Evolutionary conservation across 2,113 vertebrate genomes (phyloP).

Genomic region (Poicephalus meyeri): DNA sequence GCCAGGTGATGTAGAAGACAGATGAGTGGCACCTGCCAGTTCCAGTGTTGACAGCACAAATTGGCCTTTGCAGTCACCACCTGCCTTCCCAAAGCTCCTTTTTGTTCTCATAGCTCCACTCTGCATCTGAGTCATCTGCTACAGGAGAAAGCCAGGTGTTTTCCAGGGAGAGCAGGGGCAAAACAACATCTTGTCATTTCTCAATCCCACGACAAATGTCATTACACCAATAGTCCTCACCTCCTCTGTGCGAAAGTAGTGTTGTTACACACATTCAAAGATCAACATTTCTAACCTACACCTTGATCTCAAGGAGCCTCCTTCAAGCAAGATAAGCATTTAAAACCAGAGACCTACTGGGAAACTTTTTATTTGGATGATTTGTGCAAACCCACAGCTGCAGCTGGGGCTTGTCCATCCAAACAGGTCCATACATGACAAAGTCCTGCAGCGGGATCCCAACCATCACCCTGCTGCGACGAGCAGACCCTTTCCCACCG

Average conservation of each 20-base stretch:
- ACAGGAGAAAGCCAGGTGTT: neutral
- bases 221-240: neutral
- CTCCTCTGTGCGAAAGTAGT: accelerated
- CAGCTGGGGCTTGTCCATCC: neutral
- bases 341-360: neutral
- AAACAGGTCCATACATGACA: neutral
- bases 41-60: neutral
- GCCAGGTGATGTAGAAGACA: accelerated
- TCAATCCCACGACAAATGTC: neutral
- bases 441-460: neutral
- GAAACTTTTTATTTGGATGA: neutral
- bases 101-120: neutral
- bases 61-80: neutral
- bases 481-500: neutral
- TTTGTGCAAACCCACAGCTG: neutral
- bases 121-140: neutral
- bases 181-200: neutral
- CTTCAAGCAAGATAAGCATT: neutral
- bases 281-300: neutral
- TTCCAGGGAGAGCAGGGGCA: neutral
- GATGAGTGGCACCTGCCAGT: neutral
- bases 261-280: neutral
- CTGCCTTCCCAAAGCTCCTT: neutral
- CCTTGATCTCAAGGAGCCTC: neutral
- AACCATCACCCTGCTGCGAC: neutral